These are phyloP conservation scores for Julus scandinavius DNA, from an alignment of 2,888 invertebrate species.

Conservation along the genomic window DNA sequence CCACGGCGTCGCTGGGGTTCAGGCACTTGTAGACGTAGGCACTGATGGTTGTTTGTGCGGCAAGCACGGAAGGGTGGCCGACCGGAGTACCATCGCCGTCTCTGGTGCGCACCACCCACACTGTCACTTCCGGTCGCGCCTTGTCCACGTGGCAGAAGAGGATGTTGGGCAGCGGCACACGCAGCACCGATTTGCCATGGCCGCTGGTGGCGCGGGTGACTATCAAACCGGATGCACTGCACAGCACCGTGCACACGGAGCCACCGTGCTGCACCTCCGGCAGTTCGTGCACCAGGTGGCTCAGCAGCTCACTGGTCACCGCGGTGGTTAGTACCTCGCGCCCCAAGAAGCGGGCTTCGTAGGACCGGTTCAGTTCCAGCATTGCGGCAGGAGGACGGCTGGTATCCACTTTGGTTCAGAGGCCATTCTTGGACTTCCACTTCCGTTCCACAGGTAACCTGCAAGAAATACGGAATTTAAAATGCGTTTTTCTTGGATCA, in stretches of 20 bases:
- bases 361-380: constrained; percentile 53
- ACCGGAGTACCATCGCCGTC: constrained; percentile 22
- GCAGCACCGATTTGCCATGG: constrained; percentile 11
- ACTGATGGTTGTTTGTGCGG: not conserved
- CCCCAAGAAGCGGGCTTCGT: constrained; percentile 55
- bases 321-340: constrained; percentile 47
- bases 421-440: not conserved
- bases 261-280: constrained; percentile 44
- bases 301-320: constrained; percentile 55
- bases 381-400: not conserved
- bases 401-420: not conserved
- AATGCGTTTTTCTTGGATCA: not conserved
- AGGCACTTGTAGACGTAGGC: constrained; percentile 54
- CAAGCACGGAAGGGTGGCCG: not conserved
- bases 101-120: constrained; percentile 62
- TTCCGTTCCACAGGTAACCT: not conserved
- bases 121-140: constrained; percentile 62
- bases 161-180: constrained; percentile 61
- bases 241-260: constrained; percentile 52
- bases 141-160: constrained; percentile 64
- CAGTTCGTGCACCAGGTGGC: constrained; percentile 52
- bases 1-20: constrained; percentile 51
- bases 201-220: constrained; percentile 46
- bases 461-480: not conserved
- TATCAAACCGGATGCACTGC: constrained; percentile 53